These are phyloP conservation scores for Cataglyphis hispanica DNA, from an alignment of 1,140 invertebrate species.

Conservation along the genomic window DNA sequence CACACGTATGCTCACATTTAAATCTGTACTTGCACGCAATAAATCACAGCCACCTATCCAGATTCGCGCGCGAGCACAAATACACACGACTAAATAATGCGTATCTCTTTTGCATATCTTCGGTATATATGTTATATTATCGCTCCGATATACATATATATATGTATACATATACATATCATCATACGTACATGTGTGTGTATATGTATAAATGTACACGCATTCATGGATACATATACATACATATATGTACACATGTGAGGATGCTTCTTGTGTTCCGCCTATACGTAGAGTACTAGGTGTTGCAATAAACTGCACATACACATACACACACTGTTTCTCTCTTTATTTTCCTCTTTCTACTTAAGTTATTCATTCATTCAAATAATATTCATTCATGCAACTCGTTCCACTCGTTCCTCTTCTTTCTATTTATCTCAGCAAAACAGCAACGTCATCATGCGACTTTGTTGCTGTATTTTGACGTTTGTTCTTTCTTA, in stretches of 20 bases:
- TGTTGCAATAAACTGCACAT: slow-evolving; percentile 83
- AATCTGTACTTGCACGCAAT: slow-evolving; percentile 79
- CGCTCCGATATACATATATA: slow-evolving; percentile 60
- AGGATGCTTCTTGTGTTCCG: slow-evolving; percentile 43
- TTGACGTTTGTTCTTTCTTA: slow-evolving; percentile 68
- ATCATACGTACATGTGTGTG: slow-evolving; percentile 65
- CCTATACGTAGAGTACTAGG: slow-evolving; percentile 84
- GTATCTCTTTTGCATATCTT: slow-evolving; percentile 62
- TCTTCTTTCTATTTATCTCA: slow-evolving; percentile 60
- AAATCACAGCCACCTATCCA: slow-evolving; percentile 83
- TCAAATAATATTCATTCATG: slow-evolving; percentile 37
- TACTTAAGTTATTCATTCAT: slow-evolving; percentile 28
- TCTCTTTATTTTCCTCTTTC: slow-evolving; percentile 3
- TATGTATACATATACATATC: slow-evolving; percentile 49
- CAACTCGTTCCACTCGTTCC: slow-evolving; percentile 61
- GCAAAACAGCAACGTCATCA: slow-evolving; percentile 6
- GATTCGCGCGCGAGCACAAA: slow-evolving; percentile 78
- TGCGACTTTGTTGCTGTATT: slow-evolving; percentile 53
- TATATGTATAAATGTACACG: slow-evolving; percentile 80
- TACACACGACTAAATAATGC: slow-evolving; percentile 72
- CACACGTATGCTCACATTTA: slow-evolving; percentile 66
- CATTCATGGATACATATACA: neutral
- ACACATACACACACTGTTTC: neutral
- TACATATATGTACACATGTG: neutral
- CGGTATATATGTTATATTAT: slow-evolving; percentile 56